These are phyloP conservation scores for Cremastobaeus sp. DNA, from an alignment of 2,888 invertebrate species.

Conservation along the genomic window DNA sequence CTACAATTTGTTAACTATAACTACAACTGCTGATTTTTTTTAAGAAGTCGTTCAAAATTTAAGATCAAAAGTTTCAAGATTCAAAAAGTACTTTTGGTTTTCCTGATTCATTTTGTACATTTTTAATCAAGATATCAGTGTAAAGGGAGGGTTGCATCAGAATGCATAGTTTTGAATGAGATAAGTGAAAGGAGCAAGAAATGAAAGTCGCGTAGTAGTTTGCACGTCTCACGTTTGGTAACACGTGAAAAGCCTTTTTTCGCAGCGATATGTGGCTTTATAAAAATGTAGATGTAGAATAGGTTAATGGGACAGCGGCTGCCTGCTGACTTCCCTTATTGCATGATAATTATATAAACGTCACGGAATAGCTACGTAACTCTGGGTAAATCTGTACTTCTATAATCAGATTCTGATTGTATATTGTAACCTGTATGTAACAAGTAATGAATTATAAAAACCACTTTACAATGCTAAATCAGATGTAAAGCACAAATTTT, in stretches of 20 bases:
- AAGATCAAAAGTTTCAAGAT: no score
- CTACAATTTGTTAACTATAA: no score
- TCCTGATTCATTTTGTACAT: no score
- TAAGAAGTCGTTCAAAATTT: no score
- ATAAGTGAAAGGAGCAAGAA: slow-evolving; percentile 34
- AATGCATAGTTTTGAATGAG: slow-evolving; percentile 2
- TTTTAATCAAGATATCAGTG: no score
- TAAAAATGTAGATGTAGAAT: slow-evolving; percentile 38
- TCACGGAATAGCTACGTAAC: slow-evolving; percentile 5
- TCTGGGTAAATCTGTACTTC: slow-evolving; percentile 3
- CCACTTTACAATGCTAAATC: no score
- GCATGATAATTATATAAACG: slow-evolving; percentile 49
- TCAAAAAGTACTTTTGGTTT: no score
- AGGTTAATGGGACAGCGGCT: slow-evolving; percentile 40
- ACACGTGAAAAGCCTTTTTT: slow-evolving; percentile 51
- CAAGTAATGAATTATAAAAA: no score
- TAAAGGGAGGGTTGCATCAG: no score
- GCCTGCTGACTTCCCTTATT: slow-evolving; percentile 40
- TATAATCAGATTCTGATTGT: neutral
- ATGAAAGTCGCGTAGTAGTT: slow-evolving; percentile 12
- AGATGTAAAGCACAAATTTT: no score
- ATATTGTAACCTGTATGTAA: no score
- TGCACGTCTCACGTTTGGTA: slow-evolving; percentile 28
- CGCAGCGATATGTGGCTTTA: slow-evolving; percentile 18
- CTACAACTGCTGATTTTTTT: no score